A percentile compares a stretch with the other conserved stretches of the same genome.
Evolutionary conservation across 1,140 invertebrate genomes (phyloP).

Genomic region (Heterodera schachtii): DNA sequence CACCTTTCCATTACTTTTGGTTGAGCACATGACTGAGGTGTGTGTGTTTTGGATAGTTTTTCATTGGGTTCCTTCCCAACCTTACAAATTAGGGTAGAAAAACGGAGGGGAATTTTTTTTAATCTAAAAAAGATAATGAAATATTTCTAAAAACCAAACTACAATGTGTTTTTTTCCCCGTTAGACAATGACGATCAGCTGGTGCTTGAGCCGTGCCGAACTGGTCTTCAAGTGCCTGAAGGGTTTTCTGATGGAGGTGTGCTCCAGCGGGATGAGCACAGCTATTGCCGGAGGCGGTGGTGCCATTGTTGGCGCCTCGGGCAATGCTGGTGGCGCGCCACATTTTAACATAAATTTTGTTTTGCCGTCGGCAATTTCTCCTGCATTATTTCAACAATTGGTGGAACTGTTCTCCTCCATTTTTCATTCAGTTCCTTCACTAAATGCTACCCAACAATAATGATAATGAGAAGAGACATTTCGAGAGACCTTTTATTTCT

Average conservation of each 20-base stretch:
- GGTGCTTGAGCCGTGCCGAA: constrained; percentile 92
- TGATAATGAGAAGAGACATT: no score
- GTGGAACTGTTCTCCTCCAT: constrained; percentile 49
- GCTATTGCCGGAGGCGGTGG: constrained; percentile 9
- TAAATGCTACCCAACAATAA: no score
- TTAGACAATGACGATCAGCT: constrained; percentile 78
- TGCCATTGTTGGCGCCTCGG: constrained; percentile 20
- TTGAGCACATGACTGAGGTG: constrained; percentile 91
- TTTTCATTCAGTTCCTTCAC: constrained; percentile 50
- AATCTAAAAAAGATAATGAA: no score
- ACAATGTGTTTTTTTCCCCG: no score
- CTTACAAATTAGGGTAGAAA: no score
- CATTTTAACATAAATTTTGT: constrained; percentile 57
- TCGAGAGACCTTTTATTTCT: no score
- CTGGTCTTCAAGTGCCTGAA: constrained; percentile 97
- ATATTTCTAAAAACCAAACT: no score
- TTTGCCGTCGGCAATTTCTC: constrained; percentile 41
- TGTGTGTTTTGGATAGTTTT: no score
- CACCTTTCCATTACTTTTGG: constrained; percentile 85
- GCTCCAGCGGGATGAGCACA: constrained; percentile 33
- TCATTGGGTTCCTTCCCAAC: no score
- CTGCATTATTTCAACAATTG: constrained; percentile 43
- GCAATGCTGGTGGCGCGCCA: not conserved
- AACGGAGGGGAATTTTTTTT: no score
- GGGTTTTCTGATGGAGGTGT: constrained; percentile 92